A percentile compares a stretch with the other conserved stretches of the same genome.
Evolutionary conservation across 2,113 vertebrate genomes (phyloP).

Genomic region (Clarias magur): DNA sequence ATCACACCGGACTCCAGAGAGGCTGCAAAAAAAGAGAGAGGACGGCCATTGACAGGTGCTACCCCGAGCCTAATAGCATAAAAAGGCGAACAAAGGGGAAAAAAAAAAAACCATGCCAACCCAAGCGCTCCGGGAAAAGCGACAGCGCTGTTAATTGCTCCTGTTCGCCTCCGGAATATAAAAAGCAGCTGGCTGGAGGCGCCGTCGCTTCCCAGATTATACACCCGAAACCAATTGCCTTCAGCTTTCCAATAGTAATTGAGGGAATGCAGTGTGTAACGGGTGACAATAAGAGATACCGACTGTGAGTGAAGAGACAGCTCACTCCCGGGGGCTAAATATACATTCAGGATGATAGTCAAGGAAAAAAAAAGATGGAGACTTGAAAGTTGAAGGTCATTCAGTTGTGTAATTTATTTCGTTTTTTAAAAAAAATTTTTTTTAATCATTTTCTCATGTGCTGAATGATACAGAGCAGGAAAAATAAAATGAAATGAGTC

Average conservation of each 20-base stretch:
- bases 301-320: conserved; percentile 34
- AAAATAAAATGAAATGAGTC: background rate
- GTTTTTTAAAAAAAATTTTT: background rate
- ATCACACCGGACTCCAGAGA: conserved; percentile 64
- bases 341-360: conserved; percentile 19
- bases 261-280: conserved; percentile 49
- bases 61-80: conserved; percentile 63
- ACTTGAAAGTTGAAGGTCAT: background rate
- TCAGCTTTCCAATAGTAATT: conserved; percentile 50
- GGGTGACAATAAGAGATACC: conserved; percentile 50
- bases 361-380: background rate
- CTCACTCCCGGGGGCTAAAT: conserved; percentile 41
- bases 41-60: conserved; percentile 67
- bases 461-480: background rate
- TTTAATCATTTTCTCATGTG: background rate
- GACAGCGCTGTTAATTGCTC: conserved; percentile 58
- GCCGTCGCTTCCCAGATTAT: conserved; percentile 48
- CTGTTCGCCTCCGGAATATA: conserved; percentile 54
- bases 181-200: conserved; percentile 49
- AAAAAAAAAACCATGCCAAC: background rate
- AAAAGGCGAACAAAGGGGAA: conserved; percentile 26
- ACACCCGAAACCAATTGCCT: conserved; percentile 57
- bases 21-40: conserved; percentile 13
- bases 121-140: conserved; percentile 48
- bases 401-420: background rate